Conservation (phyloP, 2,113 vertebrate genomes). For the Muntiacus muntjak region DNA sequence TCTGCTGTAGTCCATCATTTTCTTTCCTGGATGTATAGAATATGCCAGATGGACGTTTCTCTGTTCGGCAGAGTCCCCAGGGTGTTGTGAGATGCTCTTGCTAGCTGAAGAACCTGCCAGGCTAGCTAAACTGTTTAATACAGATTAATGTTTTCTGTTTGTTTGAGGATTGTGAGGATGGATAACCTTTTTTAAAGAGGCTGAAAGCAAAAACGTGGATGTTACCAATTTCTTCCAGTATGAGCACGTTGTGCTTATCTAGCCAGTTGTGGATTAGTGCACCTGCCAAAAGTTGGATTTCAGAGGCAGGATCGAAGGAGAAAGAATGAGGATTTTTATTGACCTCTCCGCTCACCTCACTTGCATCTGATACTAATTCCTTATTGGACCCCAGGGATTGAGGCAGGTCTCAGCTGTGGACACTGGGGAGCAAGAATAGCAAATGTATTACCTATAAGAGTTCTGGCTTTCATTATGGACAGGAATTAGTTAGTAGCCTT, state of each 20-base stretch:
- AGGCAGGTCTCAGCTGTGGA: conserved; percentile 72
- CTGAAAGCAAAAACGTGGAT: conserved; percentile 45
- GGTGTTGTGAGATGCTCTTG: conserved; percentile 26
- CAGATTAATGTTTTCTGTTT: conserved; percentile 38
- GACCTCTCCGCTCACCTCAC: conserved; percentile 56
- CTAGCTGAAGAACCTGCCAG: not conserved
- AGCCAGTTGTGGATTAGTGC: conserved; percentile 62
- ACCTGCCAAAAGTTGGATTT: conserved; percentile 75
- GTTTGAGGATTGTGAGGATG: conserved; percentile 60
- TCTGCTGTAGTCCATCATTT: not conserved
- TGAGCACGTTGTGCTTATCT: conserved; percentile 65
- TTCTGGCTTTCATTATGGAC: conserved; percentile 63
- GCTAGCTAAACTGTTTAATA: not conserved
- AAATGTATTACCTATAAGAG: conserved; percentile 62
- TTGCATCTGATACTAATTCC: conserved; percentile 68
- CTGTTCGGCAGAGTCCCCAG: not conserved
- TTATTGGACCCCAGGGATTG: conserved; percentile 45
- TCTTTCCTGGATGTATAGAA: conserved; percentile 37
- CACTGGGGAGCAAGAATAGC: conserved; percentile 63
- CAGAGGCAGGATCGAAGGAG: conserved; percentile 59
- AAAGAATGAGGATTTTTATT: conserved; percentile 64
- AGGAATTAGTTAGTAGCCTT: conserved; percentile 68
- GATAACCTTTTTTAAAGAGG: conserved; percentile 56
- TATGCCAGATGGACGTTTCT: conserved; percentile 28
- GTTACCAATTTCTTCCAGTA: conserved; percentile 68